Evolutionary conservation across 2,113 vertebrate species (phyloP).

Genomic region (Peromyscus polionotus): DNA sequence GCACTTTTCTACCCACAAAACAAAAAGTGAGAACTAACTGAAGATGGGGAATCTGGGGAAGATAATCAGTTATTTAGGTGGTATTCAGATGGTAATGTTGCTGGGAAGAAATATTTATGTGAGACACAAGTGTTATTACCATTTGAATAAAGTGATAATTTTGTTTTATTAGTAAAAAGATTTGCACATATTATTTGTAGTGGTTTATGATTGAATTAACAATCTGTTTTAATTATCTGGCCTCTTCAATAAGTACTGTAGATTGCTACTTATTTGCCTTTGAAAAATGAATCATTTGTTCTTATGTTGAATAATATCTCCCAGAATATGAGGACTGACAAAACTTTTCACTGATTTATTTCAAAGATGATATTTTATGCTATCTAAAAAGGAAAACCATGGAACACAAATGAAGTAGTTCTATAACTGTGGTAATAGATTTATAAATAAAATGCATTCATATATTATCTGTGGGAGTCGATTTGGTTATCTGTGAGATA

Average conservation of each 20-base stretch:
- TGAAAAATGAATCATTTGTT: neutral
- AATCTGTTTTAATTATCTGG: slow-evolving; percentile 23
- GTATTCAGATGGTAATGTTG: slow-evolving; percentile 67
- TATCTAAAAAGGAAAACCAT: neutral
- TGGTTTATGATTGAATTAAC: slow-evolving; percentile 40
- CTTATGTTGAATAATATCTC: slow-evolving; percentile 3
- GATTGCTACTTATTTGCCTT: slow-evolving; percentile 50
- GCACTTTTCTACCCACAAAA: slow-evolving; percentile 9
- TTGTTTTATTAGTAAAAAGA: slow-evolving; percentile 37
- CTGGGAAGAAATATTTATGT: slow-evolving; percentile 54
- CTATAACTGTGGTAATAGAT: neutral
- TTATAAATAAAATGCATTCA: neutral
- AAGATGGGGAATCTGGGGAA: neutral
- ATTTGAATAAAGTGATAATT: slow-evolving; percentile 67
- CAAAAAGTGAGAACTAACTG: neutral
- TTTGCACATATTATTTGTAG: slow-evolving; percentile 7
- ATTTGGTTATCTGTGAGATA: neutral
- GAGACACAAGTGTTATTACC: slow-evolving; percentile 44
- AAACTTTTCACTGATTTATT: neutral
- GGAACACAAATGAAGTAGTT: neutral
- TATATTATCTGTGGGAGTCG: neutral
- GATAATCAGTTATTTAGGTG: slow-evolving; percentile 44
- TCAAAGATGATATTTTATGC: neutral
- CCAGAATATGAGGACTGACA: neutral
- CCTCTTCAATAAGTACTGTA: neutral